Base-by-base conservation (phyloP, 2,797 vertebrate species). In the Enteromius argenteus region DNA sequence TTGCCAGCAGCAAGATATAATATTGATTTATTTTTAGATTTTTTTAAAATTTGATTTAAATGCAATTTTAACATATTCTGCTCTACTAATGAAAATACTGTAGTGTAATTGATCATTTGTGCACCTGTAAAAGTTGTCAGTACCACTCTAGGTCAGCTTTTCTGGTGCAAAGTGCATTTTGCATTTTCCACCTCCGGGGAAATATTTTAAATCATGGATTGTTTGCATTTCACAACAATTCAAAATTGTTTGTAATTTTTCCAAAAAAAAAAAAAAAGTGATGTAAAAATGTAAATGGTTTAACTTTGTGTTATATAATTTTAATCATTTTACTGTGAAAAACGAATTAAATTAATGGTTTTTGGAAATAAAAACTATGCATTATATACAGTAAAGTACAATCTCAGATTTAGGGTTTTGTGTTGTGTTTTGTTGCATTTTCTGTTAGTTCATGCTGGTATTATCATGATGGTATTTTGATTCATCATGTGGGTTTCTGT, bases 1-100 rank as follows among this genome's bases (percentile, higher is more conserved):
- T 90, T 86, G 75, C 87, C 88, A 46, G 71, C 77, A 86, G 78
- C 13, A 71, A 44, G 14, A 37, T 13, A 32, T 60, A 13, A 4
- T 51, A 27, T 27, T 27, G 27, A 21, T 64, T 30, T 44, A 46
- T 44, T 30, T 42, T 42, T 42, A 42, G 42, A 42, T 3, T 42
- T 42, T 42, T 42, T 39, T 42, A 0, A 8, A 42, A 27, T 42
- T 58, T 46, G 23, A 46, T 42, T 58, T 58, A n/a, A 58, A 58
- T 60, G n/a, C 56, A 71, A 19, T 19, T 56, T 60, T 8, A 35
- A 42, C 39, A 2, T 58, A 39, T 58, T 21, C 11, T 30, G 3
- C 44, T 27, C 46, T 73, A 19, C n/a, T 60, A 14, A 60, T 60
- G n/a, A 58, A 58, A 23, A 58, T 58, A 58, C n/a, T 5, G n/a